phyloP scores from a whole-genome alignment of 1,140 invertebrate species.

The Bombus fervidus region DNA sequence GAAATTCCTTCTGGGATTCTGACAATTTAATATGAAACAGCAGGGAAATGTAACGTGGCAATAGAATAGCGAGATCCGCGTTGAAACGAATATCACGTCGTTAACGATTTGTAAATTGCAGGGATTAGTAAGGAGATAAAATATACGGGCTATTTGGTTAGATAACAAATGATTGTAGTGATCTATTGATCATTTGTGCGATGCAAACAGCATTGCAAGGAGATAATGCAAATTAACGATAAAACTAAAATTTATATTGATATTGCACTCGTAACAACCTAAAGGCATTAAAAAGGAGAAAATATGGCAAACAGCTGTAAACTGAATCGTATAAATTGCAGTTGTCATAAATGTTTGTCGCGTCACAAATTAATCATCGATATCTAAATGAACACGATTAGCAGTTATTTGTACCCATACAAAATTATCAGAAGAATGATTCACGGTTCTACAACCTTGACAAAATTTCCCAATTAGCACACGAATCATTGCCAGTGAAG shows the following conservation, averaged over 20 bases:
- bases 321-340: too few relatives aligned
- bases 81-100: neutral
- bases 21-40: too few relatives aligned
- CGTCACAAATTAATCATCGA: neutral
- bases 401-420: neutral
- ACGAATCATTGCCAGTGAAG: too few relatives aligned
- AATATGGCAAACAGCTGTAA: neutral
- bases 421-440: neutral
- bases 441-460: neutral
- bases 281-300: neutral
- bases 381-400: neutral
- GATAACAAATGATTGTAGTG: neutral
- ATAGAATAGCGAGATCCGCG: neutral
- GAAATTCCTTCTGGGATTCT: too few relatives aligned
- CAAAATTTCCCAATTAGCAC: neutral
- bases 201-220: neutral
- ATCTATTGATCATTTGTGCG: neutral
- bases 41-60: too few relatives aligned
- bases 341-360: neutral
- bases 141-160: neutral
- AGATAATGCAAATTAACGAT: neutral
- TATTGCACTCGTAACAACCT: neutral
- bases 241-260: neutral
- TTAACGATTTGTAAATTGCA: neutral
- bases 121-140: neutral